A percentile compares a stretch with the other conserved stretches of the same genome.
Evolutionary conservation across 2,888 invertebrate species (phyloP).

Genomic region (Cosmorhoe ocellata): DNA sequence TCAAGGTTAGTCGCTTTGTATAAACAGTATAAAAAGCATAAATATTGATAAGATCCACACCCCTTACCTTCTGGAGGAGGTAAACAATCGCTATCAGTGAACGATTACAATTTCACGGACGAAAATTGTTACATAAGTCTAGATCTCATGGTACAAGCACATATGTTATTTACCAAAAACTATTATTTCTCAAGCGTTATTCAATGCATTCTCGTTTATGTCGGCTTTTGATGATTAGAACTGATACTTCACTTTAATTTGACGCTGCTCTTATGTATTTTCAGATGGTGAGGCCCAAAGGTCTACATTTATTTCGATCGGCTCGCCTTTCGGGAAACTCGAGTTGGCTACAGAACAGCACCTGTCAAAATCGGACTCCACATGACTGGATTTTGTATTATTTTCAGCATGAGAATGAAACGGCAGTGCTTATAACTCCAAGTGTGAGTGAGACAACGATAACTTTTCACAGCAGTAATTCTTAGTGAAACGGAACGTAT

Average conservation of each 20-base stretch:
- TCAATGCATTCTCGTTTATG: constrained; percentile 56
- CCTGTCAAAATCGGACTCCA: constrained; percentile 46
- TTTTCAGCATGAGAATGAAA: constrained; percentile 14
- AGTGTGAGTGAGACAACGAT: no score
- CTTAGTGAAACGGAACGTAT: no score
- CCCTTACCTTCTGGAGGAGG: constrained; percentile 68
- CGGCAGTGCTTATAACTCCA: no score
- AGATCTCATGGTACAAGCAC: constrained; percentile 71
- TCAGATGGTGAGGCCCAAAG: constrained; percentile 60
- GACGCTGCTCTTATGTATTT: constrained; percentile 60
- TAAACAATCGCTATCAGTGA: constrained; percentile 66
- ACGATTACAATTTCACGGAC: constrained; percentile 60
- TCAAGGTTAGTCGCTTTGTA: constrained; percentile 58
- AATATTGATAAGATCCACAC: constrained; percentile 44
- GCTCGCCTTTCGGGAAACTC: constrained; percentile 50
- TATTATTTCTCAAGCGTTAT: constrained; percentile 58
- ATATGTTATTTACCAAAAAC: constrained; percentile 44
- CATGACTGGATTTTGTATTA: constrained; percentile 3
- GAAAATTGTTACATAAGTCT: constrained; percentile 75
- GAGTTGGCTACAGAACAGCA: constrained; percentile 41
- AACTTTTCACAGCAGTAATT: no score
- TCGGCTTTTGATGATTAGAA: constrained; percentile 53
- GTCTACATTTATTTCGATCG: constrained; percentile 74
- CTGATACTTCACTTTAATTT: constrained; percentile 72
- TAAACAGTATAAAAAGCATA: constrained; percentile 28